Evolutionary conservation across 2,113 vertebrate species (phyloP).

Genomic region (Ciconia boyciana): DNA sequence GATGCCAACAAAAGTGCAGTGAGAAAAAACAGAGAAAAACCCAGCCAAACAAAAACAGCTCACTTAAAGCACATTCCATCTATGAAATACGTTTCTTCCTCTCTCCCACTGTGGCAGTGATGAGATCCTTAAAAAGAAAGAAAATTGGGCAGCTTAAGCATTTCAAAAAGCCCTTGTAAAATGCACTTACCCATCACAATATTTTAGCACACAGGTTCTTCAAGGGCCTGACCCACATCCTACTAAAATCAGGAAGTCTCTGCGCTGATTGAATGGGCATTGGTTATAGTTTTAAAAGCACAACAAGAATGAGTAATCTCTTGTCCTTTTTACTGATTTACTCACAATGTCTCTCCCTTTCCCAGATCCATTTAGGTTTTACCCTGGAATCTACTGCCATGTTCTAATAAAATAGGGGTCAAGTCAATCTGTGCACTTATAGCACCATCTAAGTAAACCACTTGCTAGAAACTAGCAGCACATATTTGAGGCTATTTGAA

Average conservation of each 20-base stretch:
- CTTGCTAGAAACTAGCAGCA: background rate
- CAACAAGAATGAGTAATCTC: background rate
- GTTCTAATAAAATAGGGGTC: background rate
- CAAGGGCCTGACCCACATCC: background rate
- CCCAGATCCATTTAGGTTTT: background rate
- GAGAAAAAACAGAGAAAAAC: background rate
- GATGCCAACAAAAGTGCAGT: background rate
- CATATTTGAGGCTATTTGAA: background rate
- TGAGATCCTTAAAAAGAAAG: background rate
- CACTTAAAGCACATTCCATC: background rate
- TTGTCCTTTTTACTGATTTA: background rate
- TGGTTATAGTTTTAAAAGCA: background rate
- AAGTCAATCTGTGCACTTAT: background rate
- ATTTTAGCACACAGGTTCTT: background rate
- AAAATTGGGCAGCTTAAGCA: background rate
- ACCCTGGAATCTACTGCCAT: background rate
- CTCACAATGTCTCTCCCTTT: background rate
- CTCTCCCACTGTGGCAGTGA: background rate
- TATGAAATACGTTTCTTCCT: background rate
- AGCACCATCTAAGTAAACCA: background rate
- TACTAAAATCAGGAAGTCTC: background rate
- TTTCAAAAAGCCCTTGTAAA: background rate
- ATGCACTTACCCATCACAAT: background rate
- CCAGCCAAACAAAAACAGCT: background rate
- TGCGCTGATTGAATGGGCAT: background rate